These are phyloP conservation scores for Chrysolina americana DNA, from an alignment of 2,888 invertebrate species.

Conservation along the genomic window DNA sequence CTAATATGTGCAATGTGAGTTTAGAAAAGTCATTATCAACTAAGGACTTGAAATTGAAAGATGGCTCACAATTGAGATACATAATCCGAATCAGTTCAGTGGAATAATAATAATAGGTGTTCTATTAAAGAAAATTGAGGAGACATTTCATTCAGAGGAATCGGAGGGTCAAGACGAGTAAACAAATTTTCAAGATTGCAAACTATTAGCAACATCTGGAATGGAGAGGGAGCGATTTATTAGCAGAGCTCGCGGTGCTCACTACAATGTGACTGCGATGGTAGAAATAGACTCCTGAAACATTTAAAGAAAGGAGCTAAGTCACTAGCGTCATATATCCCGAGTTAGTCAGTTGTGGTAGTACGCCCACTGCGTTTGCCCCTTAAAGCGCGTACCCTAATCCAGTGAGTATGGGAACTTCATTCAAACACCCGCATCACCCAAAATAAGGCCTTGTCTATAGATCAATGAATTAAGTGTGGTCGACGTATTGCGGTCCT, in stretches of 20 bases:
- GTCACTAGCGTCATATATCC: constrained; percentile 20
- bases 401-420: constrained; percentile 24
- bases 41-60: too few species aligned
- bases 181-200: constrained; percentile 29
- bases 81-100: constrained; percentile 13
- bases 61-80: background rate
- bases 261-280: constrained; percentile 14
- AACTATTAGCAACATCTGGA: constrained; percentile 28
- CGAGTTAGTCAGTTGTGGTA: constrained; percentile 26
- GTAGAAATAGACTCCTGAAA: constrained; percentile 17
- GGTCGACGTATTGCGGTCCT: constrained; percentile 10
- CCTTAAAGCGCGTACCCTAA: constrained; percentile 22
- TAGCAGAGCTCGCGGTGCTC: constrained; percentile 16
- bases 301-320: constrained; percentile 19
- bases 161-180: constrained; percentile 29
- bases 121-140: constrained; percentile 27
- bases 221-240: constrained; percentile 22
- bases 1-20: too few species aligned
- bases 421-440: constrained; percentile 28
- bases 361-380: constrained; percentile 13
- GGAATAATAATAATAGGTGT: constrained; percentile 34
- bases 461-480: constrained; percentile 20
- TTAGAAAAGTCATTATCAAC: too few species aligned
- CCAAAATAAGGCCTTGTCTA: constrained; percentile 22
- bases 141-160: constrained; percentile 23